Evolutionary conservation across 2,888 invertebrate genomes (phyloP), one percentile per base, ranked within the genome.

Genomic region (Serrognathus titanus): DNA sequence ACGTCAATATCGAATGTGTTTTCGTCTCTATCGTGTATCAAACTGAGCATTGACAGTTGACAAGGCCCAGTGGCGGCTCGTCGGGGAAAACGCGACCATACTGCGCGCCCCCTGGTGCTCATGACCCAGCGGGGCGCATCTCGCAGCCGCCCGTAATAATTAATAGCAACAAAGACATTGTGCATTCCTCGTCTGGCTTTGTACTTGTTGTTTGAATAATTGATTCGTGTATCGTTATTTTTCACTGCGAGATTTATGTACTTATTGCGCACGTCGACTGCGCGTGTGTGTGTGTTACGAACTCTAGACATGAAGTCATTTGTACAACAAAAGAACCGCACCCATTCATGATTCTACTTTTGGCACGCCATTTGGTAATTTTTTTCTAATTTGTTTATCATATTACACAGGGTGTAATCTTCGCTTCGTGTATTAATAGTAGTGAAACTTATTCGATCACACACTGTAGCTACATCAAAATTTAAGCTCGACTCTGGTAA

Each of bases 21-120:
- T 63, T 31, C 59, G 60, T 62, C 57, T 63, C 60, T 57, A 62
- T 62, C 60, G 59, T 63, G 60, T 53, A 61, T 63, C 63, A 63
- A 60, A 57, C 48, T 43, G 51, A 55, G 51, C 60, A 58, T 41
- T 63, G 64, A 63, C 64, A 63, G 61, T 57, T 64, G 64, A 64
- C 64, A 61, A 53, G 63, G 49, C 58, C 55, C 63, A 60, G 61
- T 61, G 62, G 60, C 56, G 59, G 50, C 57, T 60, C 54, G 54
- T 54, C 48, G 59, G 55, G 47, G 55, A 58, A 48, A 52, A 51
- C 47, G 55, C 53, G 59, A 63, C 60, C 62, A 54, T 57, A 63
- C 57, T 58, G 51, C 51, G 51, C 49, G 58, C 58, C 60, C 57
- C 61, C 61, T 57, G 57, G 50, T 51, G 61, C 46, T 59, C 46